Evolutionary conservation across 2,113 vertebrate species (phyloP).

Genomic region (Cyprichromis sp.): DNA sequence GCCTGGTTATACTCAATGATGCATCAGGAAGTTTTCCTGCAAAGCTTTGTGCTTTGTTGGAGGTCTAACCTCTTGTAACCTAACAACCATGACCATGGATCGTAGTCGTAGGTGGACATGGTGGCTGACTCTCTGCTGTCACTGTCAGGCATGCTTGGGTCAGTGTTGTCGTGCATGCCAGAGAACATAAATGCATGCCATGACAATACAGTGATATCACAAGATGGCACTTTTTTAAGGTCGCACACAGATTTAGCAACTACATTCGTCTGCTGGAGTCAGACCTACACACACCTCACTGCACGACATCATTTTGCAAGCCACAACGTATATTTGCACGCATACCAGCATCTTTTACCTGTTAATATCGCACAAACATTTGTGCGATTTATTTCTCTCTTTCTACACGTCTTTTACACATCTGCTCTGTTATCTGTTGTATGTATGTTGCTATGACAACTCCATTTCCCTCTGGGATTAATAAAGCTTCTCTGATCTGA

Average conservation of each 20-base stretch:
- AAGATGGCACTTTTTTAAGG: neutral
- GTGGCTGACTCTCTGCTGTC: neutral
- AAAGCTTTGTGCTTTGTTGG: neutral
- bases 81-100: neutral
- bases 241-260: neutral
- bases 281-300: neutral
- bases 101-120: neutral
- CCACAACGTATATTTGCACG: neutral
- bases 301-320: neutral
- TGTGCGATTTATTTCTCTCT: neutral
- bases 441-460: neutral
- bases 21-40: neutral
- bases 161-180: neutral
- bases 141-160: neutral
- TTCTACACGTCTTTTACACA: neutral
- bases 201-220: neutral
- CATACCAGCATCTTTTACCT: neutral
- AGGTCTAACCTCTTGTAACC: neutral
- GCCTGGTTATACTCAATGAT: neutral
- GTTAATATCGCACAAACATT: accelerated
- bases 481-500: neutral
- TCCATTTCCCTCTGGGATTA: neutral
- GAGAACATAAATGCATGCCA: neutral
- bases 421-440: neutral
- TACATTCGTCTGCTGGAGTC: neutral